Evolutionary conservation across 2,113 vertebrate species (phyloP).

Genomic region (Lanius ludovicianus): DNA sequence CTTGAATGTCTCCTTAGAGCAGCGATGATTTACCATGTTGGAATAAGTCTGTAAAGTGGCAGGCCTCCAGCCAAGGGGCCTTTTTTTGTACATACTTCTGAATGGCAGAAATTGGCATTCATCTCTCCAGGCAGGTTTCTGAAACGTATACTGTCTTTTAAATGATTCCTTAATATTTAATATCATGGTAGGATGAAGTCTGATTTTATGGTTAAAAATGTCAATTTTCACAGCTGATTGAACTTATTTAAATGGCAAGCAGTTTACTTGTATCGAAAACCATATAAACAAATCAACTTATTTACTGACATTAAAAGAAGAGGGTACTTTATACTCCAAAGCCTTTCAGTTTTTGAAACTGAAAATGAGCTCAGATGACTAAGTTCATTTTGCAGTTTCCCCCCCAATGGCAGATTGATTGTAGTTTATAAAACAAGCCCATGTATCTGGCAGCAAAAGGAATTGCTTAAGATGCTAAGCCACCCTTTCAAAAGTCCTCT

Average conservation of each 20-base stretch:
- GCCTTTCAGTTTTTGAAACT: conserved; percentile 22
- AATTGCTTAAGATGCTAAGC: conserved; percentile 59
- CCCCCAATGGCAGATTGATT: conserved; percentile 49
- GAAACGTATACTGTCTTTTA: conserved; percentile 62
- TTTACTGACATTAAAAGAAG: conserved; percentile 65
- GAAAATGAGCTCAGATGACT: conserved; percentile 53
- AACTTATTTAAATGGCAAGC: conserved; percentile 69
- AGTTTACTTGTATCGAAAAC: conserved; percentile 62
- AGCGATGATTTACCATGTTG: not conserved
- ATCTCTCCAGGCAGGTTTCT: conserved; percentile 58
- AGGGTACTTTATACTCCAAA: conserved; percentile 38
- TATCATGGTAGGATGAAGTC: conserved; percentile 68
- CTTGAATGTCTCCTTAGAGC: not conserved
- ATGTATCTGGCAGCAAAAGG: conserved; percentile 54
- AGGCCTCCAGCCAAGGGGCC: not conserved
- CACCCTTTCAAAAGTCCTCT: conserved; percentile 37
- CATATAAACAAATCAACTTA: conserved; percentile 70
- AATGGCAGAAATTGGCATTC: conserved; percentile 45
- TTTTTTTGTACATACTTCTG: not conserved
- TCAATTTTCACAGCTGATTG: conserved; percentile 71
- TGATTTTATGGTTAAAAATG: conserved; percentile 73
- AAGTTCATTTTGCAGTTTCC: conserved; percentile 35
- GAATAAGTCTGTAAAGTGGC: conserved; percentile 11
- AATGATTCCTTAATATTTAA: conserved; percentile 70
- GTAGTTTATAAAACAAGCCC: conserved; percentile 55